Base-by-base conservation (phyloP, 2,888 invertebrate genomes). In the Cephus sareptanus region DNA sequence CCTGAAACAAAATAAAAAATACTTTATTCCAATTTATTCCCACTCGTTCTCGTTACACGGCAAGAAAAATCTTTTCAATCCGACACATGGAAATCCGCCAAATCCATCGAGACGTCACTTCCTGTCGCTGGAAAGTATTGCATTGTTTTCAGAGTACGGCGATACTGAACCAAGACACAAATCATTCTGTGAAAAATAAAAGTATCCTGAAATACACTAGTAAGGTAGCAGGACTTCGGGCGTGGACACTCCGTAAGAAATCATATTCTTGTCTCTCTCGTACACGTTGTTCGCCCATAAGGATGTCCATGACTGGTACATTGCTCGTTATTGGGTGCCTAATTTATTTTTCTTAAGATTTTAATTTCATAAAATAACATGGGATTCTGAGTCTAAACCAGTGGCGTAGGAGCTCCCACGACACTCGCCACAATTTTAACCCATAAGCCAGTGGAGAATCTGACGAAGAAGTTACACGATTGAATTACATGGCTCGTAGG, bases 1-100 rank as follows among this genome's bases (percentile, higher is more conserved):
- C 94, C 93, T 94, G 89, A 15, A 83, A 89, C 83, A 81, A 23
- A 56, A 15, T 56, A 23, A 56, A 78, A 81, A 76, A 81, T 82
- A 81, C 76, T 73, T 33, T 2, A 75, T 73, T 80, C 73, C 74
- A 80, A 79, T 74, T 74, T 76, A 74, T 34, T 78, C 73, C 23
- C 23, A 69, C 71, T 75, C 78, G 56, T 56, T 56, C 23, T 71
- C 75, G 75, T 79, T 80, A 79, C 75, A 80, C 34, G 71, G 73
- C 75, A 79, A 80, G 81, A 83, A 80, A 83, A 83, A 83, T 83
- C 81, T 83, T 81, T 83, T 83, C 83, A 81, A 83, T 81, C 82
- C 77, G 76, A 80, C 80, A 79, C 82, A 79, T 84, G 84, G 83
- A 83, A 84, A 83, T 82, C 79, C 81, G 83, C 83, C 83, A 83